Base-by-base conservation (phyloP, 2,888 invertebrate species). In the Elegia similella region DNA sequence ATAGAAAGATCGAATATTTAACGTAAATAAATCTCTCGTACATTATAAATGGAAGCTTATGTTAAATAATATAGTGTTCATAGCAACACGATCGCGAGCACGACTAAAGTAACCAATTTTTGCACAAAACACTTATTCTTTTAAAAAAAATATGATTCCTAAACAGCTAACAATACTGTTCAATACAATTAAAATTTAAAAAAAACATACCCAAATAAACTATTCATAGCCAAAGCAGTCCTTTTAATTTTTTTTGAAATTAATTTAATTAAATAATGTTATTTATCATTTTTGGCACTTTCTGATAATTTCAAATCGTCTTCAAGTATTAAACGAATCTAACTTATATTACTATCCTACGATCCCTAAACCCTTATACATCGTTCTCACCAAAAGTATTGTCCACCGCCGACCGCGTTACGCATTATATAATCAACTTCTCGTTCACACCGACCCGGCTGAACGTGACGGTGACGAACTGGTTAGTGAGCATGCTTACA, bases 41-140 rank as follows among this genome's bases (percentile, higher is more conserved):
- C 16, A 43, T 34, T 17, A 52, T 23, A 57, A 57, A 57, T 57
- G 60, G 57, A 60, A 60, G 60, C 57, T 60, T 57, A 60, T 15
- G 6, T 29, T 43, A 55, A 42, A 34, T 42, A 57, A 54, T 17
- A 53, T 12, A 47, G 38, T 48, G 53, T 56, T 54, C 42, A 43
- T 34, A 43, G 30, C 6, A 7, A 50, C 50, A 34, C 17, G 50
- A 50, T 32, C 34, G 2, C 16, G 12, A 16, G 6, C 7, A 16
- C 34, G 32, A 17, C n/a, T 16, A 34, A 10, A n/a, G 6, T n/a
- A 10, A 42, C n/a, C 42, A 42, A 42, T 42, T 5, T 42, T n/a
- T 42, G 23, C 2, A 23, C 23, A 23, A 23, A 23, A 23, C 2
- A 23, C 23, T 23, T 3, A 23, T 23, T 23, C 5, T 23, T 23